Conservation (phyloP, 2,113 vertebrate species). For the Isurus oxyrinchus region DNA sequence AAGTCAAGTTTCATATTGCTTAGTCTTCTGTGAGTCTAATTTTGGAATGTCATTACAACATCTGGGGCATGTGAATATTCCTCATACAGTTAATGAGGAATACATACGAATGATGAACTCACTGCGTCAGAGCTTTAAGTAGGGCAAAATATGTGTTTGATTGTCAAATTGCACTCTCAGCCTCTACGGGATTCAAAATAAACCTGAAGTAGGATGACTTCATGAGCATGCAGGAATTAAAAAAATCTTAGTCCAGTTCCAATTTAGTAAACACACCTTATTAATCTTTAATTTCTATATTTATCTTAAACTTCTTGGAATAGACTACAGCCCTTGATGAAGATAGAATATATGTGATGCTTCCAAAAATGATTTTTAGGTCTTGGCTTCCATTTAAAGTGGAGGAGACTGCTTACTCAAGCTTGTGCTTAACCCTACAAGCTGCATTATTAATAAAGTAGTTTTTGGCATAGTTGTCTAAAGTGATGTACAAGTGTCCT, state of each 20-base stretch:
- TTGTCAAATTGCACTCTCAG: background rate
- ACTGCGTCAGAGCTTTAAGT: background rate
- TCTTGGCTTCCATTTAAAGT: slow-evolving; percentile 11
- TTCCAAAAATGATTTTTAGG: slow-evolving; percentile 12
- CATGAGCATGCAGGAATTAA: background rate
- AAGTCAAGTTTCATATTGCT: background rate
- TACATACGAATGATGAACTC: background rate
- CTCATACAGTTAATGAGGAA: background rate
- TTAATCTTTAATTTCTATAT: slow-evolving; percentile 13
- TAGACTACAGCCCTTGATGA: background rate
- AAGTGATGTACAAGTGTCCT: background rate
- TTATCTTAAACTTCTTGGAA: background rate
- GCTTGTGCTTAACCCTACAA: background rate
- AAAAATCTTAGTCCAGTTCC: background rate
- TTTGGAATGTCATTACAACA: background rate
- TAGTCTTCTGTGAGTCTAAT: background rate
- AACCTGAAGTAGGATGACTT: background rate
- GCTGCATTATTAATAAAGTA: background rate
- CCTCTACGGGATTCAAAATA: background rate
- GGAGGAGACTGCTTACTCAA: background rate
- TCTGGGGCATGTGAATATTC: background rate
- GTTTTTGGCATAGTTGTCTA: background rate
- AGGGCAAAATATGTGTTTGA: background rate
- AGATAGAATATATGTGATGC: background rate
- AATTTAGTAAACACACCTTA: background rate